A percentile compares a stretch with the other conserved stretches of the same genome.
Conservation (phyloP, 2,113 vertebrate species). For the Carlito syrichta region DNA sequence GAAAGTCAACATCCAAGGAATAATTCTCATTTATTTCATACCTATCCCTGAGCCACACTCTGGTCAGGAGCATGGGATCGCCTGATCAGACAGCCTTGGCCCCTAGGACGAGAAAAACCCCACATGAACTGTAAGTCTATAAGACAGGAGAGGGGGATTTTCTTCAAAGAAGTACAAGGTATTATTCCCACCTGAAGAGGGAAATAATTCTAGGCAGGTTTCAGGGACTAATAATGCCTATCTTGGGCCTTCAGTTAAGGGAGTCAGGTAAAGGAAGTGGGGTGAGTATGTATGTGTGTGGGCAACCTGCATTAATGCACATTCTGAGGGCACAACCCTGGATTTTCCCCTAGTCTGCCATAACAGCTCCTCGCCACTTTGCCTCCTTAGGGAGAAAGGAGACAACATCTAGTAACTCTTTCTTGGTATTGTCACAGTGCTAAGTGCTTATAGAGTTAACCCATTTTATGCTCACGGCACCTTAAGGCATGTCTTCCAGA, state of each 20-base stretch:
- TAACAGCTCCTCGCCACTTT: background rate
- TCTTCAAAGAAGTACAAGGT: background rate
- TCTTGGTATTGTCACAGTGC: background rate
- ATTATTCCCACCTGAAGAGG: background rate
- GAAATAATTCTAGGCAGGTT: background rate
- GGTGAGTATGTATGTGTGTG: background rate
- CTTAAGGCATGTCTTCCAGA: background rate
- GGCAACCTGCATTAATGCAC: background rate
- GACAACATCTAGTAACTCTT: background rate
- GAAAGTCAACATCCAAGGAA: background rate
- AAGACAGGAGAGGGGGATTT: background rate
- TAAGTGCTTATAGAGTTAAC: background rate
- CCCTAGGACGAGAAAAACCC: background rate
- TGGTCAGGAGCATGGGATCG: background rate
- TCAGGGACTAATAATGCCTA: too few relatives aligned
- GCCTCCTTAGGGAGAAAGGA: background rate
- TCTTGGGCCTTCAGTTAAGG: background rate
- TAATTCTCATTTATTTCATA: fast-evolving
- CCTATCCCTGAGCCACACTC: background rate
- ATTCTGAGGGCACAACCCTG: background rate
- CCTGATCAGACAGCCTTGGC: background rate
- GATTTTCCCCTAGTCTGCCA: background rate
- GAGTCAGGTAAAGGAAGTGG: background rate
- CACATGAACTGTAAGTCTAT: background rate
- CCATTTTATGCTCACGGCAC: background rate